These are phyloP conservation scores for Macropodus opercularis DNA, from an alignment of 2,797 vertebrate genomes.

Conservation along the genomic window DNA sequence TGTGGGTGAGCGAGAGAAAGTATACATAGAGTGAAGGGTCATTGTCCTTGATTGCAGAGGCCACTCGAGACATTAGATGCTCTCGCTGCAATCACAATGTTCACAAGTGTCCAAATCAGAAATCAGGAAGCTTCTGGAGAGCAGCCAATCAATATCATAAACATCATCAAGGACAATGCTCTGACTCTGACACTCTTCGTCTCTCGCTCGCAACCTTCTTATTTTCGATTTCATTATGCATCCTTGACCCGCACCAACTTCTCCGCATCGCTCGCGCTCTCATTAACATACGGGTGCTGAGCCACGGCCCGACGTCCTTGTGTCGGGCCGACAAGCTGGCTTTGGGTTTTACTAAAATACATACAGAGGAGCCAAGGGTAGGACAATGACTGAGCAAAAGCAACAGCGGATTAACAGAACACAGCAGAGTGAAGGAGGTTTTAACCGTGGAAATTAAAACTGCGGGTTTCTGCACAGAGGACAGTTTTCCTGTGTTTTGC, in stretches of 20 bases:
- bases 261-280: constrained; percentile 11
- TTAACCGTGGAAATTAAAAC: background rate
- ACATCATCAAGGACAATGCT: constrained; percentile 61
- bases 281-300: constrained; percentile 44
- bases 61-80: constrained; percentile 74
- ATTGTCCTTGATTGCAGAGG: constrained; percentile 76
- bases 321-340: constrained; percentile 12
- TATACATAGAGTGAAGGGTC: constrained; percentile 55
- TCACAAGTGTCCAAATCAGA: constrained; percentile 72
- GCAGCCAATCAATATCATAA: constrained; percentile 71
- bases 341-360: constrained; percentile 16
- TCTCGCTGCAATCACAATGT: constrained; percentile 73
- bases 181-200: constrained; percentile 12
- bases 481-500: background rate
- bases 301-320: background rate
- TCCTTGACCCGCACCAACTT: constrained; percentile 45
- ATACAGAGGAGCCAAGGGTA: constrained; percentile 13
- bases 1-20: constrained; percentile 6
- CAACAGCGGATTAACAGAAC: background rate
- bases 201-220: constrained; percentile 49
- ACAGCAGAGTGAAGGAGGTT: background rate
- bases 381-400: constrained; percentile 20
- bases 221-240: constrained; percentile 51
- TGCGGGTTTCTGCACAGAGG: background rate
- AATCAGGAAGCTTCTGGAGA: constrained; percentile 64